Conservation (phyloP, 2,113 vertebrate species). For the Pelecanoides urinatrix region DNA sequence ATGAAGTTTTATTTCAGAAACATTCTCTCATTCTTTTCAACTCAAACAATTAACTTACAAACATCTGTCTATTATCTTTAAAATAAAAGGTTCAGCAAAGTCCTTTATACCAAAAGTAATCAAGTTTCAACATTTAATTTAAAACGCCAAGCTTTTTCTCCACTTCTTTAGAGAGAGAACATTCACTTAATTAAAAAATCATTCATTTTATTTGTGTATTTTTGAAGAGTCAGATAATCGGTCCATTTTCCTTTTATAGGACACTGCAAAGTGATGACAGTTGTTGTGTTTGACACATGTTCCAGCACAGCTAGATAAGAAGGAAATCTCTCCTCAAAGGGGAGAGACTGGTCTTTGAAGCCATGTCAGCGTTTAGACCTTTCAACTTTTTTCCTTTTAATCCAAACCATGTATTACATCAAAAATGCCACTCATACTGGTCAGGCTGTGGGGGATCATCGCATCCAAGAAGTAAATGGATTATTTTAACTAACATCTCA, state of each 20-base stretch:
- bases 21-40: conserved; percentile 69
- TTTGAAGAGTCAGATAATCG: conserved; percentile 22
- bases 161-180: background rate
- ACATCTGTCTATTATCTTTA: conserved; percentile 65
- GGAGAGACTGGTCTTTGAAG: conserved; percentile 30
- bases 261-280: conserved; percentile 6
- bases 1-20: conserved; percentile 76
- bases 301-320: conserved; percentile 22
- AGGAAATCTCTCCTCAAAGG: conserved; percentile 3
- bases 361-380: conserved; percentile 5
- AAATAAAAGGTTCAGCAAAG: conserved; percentile 56
- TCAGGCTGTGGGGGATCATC: background rate
- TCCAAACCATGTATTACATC: background rate
- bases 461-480: background rate
- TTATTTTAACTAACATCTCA: background rate
- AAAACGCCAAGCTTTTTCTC: background rate
- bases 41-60: conserved; percentile 64
- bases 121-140: background rate
- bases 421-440: background rate
- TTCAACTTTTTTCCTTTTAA: background rate
- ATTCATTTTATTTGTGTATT: conserved; percentile 14
- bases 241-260: background rate
- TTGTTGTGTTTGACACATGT: conserved; percentile 41
- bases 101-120: background rate
- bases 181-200: conserved; percentile 7